Conservation (phyloP, 2,888 invertebrate genomes). For the Polylopha cassiicola region DNA sequence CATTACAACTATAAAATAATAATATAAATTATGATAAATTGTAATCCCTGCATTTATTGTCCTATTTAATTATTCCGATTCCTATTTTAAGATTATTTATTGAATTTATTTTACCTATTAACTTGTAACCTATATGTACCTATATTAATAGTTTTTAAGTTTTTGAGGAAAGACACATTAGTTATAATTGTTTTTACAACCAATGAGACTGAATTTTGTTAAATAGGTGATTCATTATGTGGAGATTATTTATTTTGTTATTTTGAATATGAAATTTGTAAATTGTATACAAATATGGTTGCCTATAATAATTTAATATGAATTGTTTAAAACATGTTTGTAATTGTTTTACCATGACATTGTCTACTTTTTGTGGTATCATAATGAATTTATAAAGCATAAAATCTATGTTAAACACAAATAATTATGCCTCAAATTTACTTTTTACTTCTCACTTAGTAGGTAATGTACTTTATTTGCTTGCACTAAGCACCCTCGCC, state of each 20-base stretch:
- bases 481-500: constrained; percentile 17
- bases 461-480: constrained; percentile 9
- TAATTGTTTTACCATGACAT: constrained; percentile 35
- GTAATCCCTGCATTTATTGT: constrained; percentile 14
- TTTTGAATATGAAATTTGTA: constrained; percentile 24
- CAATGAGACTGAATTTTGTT: constrained; percentile 76
- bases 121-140: no score
- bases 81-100: constrained; percentile 17
- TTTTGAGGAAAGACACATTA: constrained; percentile 60
- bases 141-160: constrained; percentile 36
- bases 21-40: constrained; percentile 5
- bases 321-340: constrained; percentile 33
- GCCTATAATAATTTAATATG: constrained; percentile 28
- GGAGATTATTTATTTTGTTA: constrained; percentile 66
- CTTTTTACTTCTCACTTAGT: no score
- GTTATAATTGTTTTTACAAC: constrained; percentile 56
- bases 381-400: constrained; percentile 3
- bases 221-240: constrained; percentile 52
- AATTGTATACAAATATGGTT: constrained; percentile 12
- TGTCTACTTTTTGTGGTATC: constrained; percentile 22
- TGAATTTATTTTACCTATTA: constrained; percentile 13
- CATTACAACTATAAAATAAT: constrained; percentile 5
- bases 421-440: constrained; percentile 26
- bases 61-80: constrained; percentile 10
- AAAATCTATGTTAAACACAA: constrained; percentile 18